Evolutionary conservation across 2,113 vertebrate species (phyloP), one percentile per base, ranked within the genome.

Genomic region (Colinus virginianus): DNA sequence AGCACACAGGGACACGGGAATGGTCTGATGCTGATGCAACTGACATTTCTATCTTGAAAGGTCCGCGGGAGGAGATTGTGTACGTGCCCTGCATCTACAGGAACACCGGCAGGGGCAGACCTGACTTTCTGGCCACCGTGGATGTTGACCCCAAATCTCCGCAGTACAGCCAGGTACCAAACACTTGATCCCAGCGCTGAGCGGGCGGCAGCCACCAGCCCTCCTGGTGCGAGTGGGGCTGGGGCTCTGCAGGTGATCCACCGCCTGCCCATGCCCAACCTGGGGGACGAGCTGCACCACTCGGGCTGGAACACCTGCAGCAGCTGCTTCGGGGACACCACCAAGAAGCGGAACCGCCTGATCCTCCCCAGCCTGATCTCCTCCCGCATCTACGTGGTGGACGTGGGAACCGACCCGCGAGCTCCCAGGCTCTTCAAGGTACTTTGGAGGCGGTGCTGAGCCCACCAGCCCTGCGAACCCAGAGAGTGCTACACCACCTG

Each of bases 81-180:
- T 99, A 99, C 38, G 66, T 99, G 69, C 99, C 99, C 36, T 99
- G 99, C 66, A 98, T 99, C 96, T 99, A 99, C 94, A 97, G 98
- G 55, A 99, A 98, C 97, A 99, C 99, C 0, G 97, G 87, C 34
- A 96, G 23, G 4, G 80, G 95, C 17, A 98, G 99, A 68, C 99
- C 99, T 0, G 99, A 99, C 93, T 99, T 99, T 38, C 95, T 99
- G 81, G 98, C 99, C 80, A 99, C 99, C 0, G 98, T 99, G 30
- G 99, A 99, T 4, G 97, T 99, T 2, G 84, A 98, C 67, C 99
- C 99, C 5, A 71, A 97, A 23, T 99, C 99, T 42, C 63, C 96
- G 3, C 95, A 90, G 15, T 99, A 98, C 62, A 98, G 98, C 93
- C 98, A 99, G 98, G 99, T 99, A 97, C 38, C 11, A 5, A 17